Conservation (phyloP, 1,140 invertebrate species). For the Trachymyrmex cornetzi region DNA sequence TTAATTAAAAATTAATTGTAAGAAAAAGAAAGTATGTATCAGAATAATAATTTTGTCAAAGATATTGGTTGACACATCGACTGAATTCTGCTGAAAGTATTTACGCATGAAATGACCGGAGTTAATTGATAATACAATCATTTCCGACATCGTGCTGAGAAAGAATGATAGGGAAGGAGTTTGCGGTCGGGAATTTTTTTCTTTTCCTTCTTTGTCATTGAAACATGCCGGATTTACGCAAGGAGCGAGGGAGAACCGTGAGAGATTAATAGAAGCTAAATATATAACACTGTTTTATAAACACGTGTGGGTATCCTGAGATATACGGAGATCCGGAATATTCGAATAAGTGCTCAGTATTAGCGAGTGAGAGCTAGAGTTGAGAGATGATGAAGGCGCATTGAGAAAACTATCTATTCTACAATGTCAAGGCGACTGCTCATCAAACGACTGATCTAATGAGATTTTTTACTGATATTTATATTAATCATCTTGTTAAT, state of each 20-base stretch:
- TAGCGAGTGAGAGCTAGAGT: not conserved
- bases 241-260: not conserved
- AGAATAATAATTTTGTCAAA: too few relatives aligned
- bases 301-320: conserved; percentile 76
- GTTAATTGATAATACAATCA: not conserved
- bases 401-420: conserved; percentile 4
- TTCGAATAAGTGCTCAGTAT: conserved; percentile 50
- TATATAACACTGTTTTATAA: conserved; percentile 84
- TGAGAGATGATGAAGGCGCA: not conserved
- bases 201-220: not conserved
- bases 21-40: too few relatives aligned
- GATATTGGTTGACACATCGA: not conserved
- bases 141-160: not conserved
- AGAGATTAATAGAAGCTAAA: conserved; percentile 78
- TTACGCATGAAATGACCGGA: not conserved
- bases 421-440: not conserved
- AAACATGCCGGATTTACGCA: not conserved
- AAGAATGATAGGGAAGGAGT: conserved; percentile 16
- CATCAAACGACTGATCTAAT: not conserved
- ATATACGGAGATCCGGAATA: conserved; percentile 69
- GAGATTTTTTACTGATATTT: not conserved
- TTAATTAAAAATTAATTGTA: conserved; percentile 33
- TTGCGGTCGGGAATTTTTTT: conserved; percentile 39
- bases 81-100: not conserved
- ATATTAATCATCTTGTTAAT: not conserved